Conservation (phyloP, 1,140 invertebrate species). For the Stenopsyche tienmushanensis region DNA sequence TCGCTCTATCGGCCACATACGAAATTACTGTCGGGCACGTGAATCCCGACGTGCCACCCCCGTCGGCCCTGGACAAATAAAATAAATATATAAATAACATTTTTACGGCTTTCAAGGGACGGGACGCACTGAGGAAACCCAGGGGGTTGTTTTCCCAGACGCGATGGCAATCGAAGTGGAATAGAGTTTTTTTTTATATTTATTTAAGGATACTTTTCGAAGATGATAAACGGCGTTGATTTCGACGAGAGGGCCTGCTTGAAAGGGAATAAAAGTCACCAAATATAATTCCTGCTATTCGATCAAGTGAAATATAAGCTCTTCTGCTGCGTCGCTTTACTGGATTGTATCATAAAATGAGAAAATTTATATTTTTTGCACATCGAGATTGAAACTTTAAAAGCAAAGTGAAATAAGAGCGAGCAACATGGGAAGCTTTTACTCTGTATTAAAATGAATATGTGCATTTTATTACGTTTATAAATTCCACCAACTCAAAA, state of each 20-base stretch:
- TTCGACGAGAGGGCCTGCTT: constrained; percentile 30
- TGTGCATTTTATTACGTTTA: no score
- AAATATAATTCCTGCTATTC: background rate
- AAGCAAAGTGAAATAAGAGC: no score
- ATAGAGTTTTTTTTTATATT: constrained; percentile 8
- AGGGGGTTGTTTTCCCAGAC: constrained; percentile 27
- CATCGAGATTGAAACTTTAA: no score
- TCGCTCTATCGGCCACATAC: constrained; percentile 42
- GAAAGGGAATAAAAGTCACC: constrained; percentile 26
- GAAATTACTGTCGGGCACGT: no score
- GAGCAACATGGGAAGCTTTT: no score
- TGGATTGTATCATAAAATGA: no score
- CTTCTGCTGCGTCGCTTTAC: no score
- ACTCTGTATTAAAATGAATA: no score
- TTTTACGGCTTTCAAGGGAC: no score
- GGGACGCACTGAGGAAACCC: background rate
- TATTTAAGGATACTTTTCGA: constrained; percentile 24
- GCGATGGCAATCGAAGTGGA: constrained; percentile 11
- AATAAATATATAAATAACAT: constrained; percentile 37
- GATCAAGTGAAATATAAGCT: background rate
- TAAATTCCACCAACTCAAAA: no score
- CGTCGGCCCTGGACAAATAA: constrained; percentile 25
- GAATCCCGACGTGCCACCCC: constrained; percentile 1
- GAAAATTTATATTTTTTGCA: no score
- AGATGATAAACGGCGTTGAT: constrained; percentile 38